phyloP scores from a whole-genome alignment of 1,140 invertebrate genomes.

The Condylostylus longicornis region DNA sequence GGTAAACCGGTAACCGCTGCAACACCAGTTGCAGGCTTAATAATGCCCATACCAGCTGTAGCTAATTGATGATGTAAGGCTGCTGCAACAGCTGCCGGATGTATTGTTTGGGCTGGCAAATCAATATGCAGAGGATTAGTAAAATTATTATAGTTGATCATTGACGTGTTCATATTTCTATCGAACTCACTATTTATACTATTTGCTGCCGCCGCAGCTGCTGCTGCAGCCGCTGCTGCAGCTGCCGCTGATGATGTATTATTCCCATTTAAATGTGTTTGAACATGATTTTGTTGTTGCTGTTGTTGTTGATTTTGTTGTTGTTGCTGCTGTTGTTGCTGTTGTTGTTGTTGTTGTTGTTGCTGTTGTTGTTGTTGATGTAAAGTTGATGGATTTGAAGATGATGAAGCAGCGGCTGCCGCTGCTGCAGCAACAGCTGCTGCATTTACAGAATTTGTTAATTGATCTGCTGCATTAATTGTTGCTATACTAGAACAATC shows the following conservation, averaged over 20 bases:
- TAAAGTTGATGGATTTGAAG: constrained; percentile 12
- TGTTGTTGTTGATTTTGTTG: constrained; percentile 8
- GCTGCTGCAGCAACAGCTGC: constrained; percentile 8
- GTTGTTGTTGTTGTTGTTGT: constrained; percentile 18
- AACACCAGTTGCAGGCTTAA: constrained; percentile 22
- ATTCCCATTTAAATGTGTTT: too few species aligned
- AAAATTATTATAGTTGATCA: neutral
- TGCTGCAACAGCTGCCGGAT: constrained; percentile 29
- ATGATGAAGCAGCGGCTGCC: constrained; percentile 11
- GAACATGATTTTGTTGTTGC: too few species aligned
- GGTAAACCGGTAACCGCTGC: constrained; percentile 9
- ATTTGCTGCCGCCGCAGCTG: constrained; percentile 22
- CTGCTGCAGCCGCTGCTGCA: constrained; percentile 1
- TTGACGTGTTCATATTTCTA: constrained; percentile 4
- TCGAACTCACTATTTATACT: constrained; percentile 10
- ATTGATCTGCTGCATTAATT: constrained; percentile 8
- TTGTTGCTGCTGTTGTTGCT: constrained; percentile 15
- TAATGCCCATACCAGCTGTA: constrained; percentile 23
- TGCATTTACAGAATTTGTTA: constrained; percentile 13
- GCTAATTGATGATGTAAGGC: constrained; percentile 28
- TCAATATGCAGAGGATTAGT: constrained; percentile 4
- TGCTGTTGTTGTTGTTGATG: constrained; percentile 12
- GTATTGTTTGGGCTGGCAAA: constrained; percentile 2
- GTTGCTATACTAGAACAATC: constrained; percentile 19
- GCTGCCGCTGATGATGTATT: constrained; percentile 5